Percentiles rank a stretch among this genome's conserved stretches.
These are phyloP conservation scores for Burhinus bistriatus DNA, from an alignment of 2,113 vertebrate genomes.

Conservation along the genomic window DNA sequence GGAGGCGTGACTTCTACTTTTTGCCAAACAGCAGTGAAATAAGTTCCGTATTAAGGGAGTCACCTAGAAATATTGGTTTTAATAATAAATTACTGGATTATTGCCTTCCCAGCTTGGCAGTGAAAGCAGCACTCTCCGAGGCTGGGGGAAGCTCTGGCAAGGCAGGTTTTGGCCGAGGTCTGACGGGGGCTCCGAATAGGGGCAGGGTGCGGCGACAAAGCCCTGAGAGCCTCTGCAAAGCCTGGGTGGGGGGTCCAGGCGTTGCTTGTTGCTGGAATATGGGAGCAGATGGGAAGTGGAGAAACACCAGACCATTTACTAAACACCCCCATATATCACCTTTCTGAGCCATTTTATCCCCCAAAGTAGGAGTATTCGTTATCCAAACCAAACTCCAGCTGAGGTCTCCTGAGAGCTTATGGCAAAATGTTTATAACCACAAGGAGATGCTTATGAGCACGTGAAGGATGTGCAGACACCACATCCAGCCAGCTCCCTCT, in stretches of 20 bases:
- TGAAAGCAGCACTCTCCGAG: not conserved
- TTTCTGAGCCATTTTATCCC: not conserved
- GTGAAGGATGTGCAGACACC: accelerated
- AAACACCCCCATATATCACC: not conserved
- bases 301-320: not conserved
- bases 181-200: not conserved
- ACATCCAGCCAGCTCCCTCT: not conserved
- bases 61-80: not conserved
- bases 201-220: not conserved
- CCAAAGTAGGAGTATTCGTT: accelerated
- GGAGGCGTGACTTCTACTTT: not conserved
- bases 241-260: not conserved
- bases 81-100: not conserved
- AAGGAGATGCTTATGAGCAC: accelerated
- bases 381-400: not conserved
- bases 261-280: not conserved
- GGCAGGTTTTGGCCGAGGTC: not conserved
- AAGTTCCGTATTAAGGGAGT: not conserved
- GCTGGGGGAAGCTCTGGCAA: not conserved
- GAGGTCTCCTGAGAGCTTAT: not conserved
- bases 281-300: not conserved
- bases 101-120: not conserved
- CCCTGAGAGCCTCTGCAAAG: not conserved
- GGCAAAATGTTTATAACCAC: not conserved
- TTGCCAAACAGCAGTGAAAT: not conserved